Base-by-base conservation (phyloP, 2,113 vertebrate species). In the Chaetura pelagica region DNA sequence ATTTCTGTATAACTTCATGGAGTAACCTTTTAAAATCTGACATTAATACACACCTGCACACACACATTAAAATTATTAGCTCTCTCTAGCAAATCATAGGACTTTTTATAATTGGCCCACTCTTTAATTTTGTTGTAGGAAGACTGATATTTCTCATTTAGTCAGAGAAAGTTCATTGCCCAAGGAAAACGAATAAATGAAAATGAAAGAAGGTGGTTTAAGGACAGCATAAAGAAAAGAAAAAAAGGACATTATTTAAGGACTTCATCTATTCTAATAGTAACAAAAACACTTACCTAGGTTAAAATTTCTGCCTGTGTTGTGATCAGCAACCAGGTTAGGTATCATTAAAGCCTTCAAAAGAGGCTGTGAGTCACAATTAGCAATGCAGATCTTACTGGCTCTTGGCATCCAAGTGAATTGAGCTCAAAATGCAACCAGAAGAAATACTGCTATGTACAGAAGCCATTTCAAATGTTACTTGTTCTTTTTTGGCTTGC, bases 91-190 rank as follows among this genome's bases (percentile, higher is more conserved):
- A 93, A 87, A 94, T 55, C 44, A 34, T 51, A 90, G 16, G 34
- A 59, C 80, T 91, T 24, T 86, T 74, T 63, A 77, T 27, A 91
- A 87, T 16, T 26, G 12, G 12, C 44, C 24, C 32, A 81, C 18
- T 49, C 49, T 12, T 49, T 20, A 49, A 24, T 49, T 49, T 49
- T 49, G 49, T 49, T 71, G 42, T 19, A 59, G 20, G 74, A 93
- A 95, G 84, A 96, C 42, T 87, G 94, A 75, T 89, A 79, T 63
- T 96, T 94, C 69, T 75, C 71, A 93, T 94, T 96, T 90, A 91
- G 38, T 74, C 55, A 88, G 22, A 81, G 72, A 20, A 96, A 88
- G 49, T 21, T 44, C 13, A 68, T 74, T 90, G 76, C 82, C 85
- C 81, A 57, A 88, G 73, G 90, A 84, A 89, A 95, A 88, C 26